Evolutionary conservation across 2,113 vertebrate species (phyloP).

Genomic region (Boulengeromyrus knoepffleri): DNA sequence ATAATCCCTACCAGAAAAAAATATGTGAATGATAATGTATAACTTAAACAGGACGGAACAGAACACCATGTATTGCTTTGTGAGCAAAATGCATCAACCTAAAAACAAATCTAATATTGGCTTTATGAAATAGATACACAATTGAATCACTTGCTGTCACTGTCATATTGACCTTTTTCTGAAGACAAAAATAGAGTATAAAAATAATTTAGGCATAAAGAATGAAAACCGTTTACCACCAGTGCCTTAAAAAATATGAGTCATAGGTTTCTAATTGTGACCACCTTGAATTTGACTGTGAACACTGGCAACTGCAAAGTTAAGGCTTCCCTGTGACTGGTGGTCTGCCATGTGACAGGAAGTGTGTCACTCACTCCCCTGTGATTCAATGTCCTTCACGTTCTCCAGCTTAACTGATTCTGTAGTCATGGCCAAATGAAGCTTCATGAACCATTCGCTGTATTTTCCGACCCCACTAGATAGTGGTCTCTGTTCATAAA

Average conservation of each 20-base stretch:
- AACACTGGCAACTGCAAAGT: background rate
- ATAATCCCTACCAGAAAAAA: slow-evolving; percentile 26
- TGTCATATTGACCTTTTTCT: slow-evolving; percentile 14
- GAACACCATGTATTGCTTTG: too few relatives aligned
- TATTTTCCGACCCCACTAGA: background rate
- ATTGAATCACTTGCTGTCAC: background rate
- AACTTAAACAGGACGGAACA: background rate
- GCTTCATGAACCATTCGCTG: background rate
- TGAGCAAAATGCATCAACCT: background rate
- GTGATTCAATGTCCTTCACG: background rate
- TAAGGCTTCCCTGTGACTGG: slow-evolving; percentile 17
- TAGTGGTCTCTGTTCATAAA: background rate
- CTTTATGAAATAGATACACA: background rate
- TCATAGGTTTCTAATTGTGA: background rate
- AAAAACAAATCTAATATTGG: background rate
- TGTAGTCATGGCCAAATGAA: background rate
- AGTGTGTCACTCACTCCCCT: background rate
- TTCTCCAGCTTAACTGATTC: slow-evolving; percentile 12
- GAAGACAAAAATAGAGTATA: slow-evolving; percentile 56
- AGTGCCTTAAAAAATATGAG: background rate
- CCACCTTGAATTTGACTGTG: slow-evolving; percentile 2
- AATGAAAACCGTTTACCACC: background rate
- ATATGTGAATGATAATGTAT: background rate
- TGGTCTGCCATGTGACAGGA: slow-evolving; percentile 10
- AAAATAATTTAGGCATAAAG: slow-evolving; percentile 47